A percentile compares a stretch with the other conserved stretches of the same genome.
These are phyloP conservation scores for Cosmopolites sordidus DNA, from an alignment of 2,888 invertebrate species.

Conservation along the genomic window DNA sequence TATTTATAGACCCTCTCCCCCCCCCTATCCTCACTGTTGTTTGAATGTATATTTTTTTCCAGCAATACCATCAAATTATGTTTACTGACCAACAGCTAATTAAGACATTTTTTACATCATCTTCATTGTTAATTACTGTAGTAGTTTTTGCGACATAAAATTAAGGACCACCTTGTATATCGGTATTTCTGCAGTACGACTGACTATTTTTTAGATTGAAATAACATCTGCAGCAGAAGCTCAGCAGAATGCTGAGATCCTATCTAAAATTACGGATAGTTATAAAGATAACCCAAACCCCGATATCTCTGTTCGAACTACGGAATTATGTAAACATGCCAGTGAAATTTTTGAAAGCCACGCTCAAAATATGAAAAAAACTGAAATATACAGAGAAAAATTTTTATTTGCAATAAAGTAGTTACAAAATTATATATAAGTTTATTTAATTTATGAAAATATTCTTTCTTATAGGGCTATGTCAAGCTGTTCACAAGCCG, in stretches of 20 bases:
- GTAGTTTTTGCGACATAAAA: too few relatives aligned
- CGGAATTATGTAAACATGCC: slow-evolving; percentile 26
- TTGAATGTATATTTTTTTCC: too few relatives aligned
- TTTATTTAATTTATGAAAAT: slow-evolving; percentile 3
- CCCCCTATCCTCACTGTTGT: too few relatives aligned
- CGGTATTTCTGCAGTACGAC: not conserved
- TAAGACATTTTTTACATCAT: too few relatives aligned
- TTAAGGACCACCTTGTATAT: too few relatives aligned
- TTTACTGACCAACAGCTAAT: too few relatives aligned
- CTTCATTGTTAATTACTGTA: too few relatives aligned
- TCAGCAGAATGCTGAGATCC: slow-evolving; percentile 16
- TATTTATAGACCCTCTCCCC: too few relatives aligned
- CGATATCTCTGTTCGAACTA: slow-evolving; percentile 18
- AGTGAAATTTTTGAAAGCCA: slow-evolving; percentile 4
- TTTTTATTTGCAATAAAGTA: slow-evolving; percentile 9
- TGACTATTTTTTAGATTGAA: slow-evolving; percentile 1
- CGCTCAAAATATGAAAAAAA: slow-evolving; percentile 2
- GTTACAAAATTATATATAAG: not conserved
- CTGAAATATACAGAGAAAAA: slow-evolving; percentile 4
- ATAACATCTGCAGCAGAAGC: slow-evolving; percentile 5
- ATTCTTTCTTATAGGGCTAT: slow-evolving; percentile 12
- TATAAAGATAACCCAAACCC: slow-evolving; percentile 23
- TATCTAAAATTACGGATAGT: slow-evolving; percentile 17
- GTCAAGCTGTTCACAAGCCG: slow-evolving; percentile 21
- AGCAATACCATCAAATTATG: too few relatives aligned